These are phyloP conservation scores for Idaea straminata DNA, from an alignment of 2,888 invertebrate species.

Conservation along the genomic window DNA sequence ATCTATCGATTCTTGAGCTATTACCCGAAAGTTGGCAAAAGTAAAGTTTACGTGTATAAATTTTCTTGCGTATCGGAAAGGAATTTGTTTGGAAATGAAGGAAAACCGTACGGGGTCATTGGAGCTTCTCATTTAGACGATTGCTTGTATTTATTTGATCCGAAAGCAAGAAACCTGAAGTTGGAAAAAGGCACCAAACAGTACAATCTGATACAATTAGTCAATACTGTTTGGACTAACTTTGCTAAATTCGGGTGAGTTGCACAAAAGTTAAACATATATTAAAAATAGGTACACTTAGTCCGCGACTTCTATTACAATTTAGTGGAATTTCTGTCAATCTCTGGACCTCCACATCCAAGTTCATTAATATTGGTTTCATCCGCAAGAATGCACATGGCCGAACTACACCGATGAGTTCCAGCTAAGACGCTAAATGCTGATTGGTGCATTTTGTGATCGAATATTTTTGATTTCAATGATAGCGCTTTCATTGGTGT, in stretches of 20 bases:
- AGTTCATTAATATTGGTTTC: no score
- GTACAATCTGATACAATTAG: slow-evolving; percentile 42
- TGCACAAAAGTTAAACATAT: no score
- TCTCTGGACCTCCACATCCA: no score
- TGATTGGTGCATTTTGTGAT: no score
- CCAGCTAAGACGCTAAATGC: no score
- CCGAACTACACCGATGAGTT: no score
- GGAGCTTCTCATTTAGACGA: slow-evolving; percentile 49
- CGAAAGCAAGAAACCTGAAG: slow-evolving; percentile 31
- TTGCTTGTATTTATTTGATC: slow-evolving; percentile 39
- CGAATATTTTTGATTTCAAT: no score
- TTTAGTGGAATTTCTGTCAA: no score
- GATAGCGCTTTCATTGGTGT: no score
- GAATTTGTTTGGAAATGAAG: slow-evolving; percentile 37
- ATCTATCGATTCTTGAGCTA: slow-evolving; percentile 31
- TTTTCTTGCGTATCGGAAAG: slow-evolving; percentile 41
- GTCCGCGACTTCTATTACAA: no score
- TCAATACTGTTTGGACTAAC: slow-evolving; percentile 45
- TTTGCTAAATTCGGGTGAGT: slow-evolving; percentile 61
- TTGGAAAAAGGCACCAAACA: slow-evolving; percentile 37
- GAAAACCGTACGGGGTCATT: slow-evolving; percentile 32
- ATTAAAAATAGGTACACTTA: no score
- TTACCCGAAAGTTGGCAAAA: slow-evolving; percentile 21
- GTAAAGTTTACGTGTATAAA: slow-evolving; percentile 38
- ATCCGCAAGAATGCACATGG: no score